phyloP scores from a whole-genome alignment of 2,888 invertebrate species.

The Andrena praecox region DNA sequence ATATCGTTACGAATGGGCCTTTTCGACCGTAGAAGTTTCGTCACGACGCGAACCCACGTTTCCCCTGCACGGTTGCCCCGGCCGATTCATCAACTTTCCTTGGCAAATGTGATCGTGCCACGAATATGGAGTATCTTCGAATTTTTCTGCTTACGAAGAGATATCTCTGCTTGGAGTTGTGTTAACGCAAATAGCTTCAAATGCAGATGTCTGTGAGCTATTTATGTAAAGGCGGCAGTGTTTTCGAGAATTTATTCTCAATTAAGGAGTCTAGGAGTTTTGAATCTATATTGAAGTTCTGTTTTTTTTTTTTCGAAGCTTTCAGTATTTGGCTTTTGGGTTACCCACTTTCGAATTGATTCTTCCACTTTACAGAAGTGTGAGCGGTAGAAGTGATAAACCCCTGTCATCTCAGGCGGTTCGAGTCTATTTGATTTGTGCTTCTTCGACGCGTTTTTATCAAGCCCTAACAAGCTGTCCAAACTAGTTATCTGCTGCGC shows the following conservation, averaged over 20 bases:
- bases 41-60: conserved; percentile 47
- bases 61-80: conserved; percentile 32
- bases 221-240: no score
- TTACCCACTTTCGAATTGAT: not conserved
- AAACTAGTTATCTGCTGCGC: conserved; percentile 61
- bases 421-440: conserved; percentile 25
- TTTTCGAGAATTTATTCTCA: not conserved
- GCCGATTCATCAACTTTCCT: conserved; percentile 57
- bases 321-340: no score
- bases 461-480: conserved; percentile 46
- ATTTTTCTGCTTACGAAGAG: no score
- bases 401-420: not conserved
- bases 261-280: not conserved
- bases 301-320: no score
- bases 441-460: conserved; percentile 34
- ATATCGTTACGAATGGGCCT: conserved; percentile 55
- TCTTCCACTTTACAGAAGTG: not conserved
- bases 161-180: no score
- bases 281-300: no score
- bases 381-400: not conserved
- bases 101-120: conserved; percentile 3
- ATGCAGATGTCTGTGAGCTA: no score
- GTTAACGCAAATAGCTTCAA: no score
- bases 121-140: not conserved
- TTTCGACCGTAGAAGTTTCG: conserved; percentile 63